Base-by-base conservation (phyloP, 2,113 vertebrate species). In the Paramisgurnus dabryanus region DNA sequence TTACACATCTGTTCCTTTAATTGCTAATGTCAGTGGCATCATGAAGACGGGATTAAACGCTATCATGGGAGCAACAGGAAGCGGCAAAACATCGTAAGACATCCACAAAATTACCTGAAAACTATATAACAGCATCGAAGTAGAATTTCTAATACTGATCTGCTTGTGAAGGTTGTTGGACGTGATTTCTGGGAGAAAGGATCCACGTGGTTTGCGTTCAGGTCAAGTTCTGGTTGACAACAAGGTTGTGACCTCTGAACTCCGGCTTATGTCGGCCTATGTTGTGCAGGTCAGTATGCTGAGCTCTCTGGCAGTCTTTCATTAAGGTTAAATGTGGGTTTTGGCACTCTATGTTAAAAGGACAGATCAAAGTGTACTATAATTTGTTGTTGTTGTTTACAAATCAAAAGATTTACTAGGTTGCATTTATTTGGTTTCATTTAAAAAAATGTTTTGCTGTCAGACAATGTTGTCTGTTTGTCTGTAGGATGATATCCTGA, bases 31-130 rank as follows among this genome's bases (percentile, higher is more conserved):
- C 83, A 94, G 93, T 86, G 93, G 93, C 41, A 91, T 94, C 80
- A 91, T 95, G 91, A 93, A 85, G 85, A 92, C 92, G 0, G 93
- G 94, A 13, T 90, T 94, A 88, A 95, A 94, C 40, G 94, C 94
- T 1, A 93, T 95, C 80, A 92, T 95, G 91, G 93, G 93, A 0
- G 90, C 93, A 39, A 94, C 93, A 2, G 93, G 94, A 85, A 94
- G 93, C 39, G 94, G 93, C 4, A 95, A 95, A 90, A 94, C 94
- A 84, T 94, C 92, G 93, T 94, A 89, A 93, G 93, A 63, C 4
- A 6, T 22, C 7, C 13, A 45, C n/a, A 11, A 27, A 34, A 53
- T 43, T 10, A 60, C 22, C 10, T 18, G 17, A 65, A 13, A 45
- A 12, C 6, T 8, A 22, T 27, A 39, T n/a, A 12, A 13, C 39